Evolutionary conservation across 2,797 vertebrate genomes (phyloP).

Genomic region (Echeneis naucrates): DNA sequence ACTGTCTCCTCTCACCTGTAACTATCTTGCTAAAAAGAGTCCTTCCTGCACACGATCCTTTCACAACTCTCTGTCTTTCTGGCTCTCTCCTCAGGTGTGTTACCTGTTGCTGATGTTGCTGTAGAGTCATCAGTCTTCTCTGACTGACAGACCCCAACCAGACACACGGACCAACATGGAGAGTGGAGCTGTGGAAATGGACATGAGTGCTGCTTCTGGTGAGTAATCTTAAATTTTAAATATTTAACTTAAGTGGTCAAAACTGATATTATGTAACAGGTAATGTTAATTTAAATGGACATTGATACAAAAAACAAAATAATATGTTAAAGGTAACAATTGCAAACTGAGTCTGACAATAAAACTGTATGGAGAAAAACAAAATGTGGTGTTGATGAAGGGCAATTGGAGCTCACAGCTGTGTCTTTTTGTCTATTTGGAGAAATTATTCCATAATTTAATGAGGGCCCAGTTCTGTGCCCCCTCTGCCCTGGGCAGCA

Average conservation of each 20-base stretch:
- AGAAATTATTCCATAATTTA: too few species aligned
- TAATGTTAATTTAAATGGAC: neutral
- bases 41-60: neutral
- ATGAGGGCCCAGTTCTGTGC: too few species aligned
- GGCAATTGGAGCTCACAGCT: too few species aligned
- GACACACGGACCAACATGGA: constrained; percentile 48
- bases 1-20: neutral
- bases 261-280: too few species aligned
- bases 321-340: neutral
- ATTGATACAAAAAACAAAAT: neutral
- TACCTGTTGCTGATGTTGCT: constrained; percentile 44
- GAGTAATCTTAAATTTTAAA: constrained; percentile 1
- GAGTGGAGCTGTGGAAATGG: constrained; percentile 54
- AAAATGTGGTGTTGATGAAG: neutral
- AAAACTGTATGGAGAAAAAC: too few species aligned
- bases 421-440: too few species aligned
- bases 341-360: neutral
- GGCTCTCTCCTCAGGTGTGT: constrained; percentile 30
- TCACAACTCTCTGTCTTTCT: neutral
- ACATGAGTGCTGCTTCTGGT: constrained; percentile 51
- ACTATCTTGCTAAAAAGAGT: too few species aligned
- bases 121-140: constrained; percentile 55
- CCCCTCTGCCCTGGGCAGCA: too few species aligned
- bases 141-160: constrained; percentile 36
- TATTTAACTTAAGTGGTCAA: neutral